phyloP scores from a whole-genome alignment of 2,888 invertebrate species.

The Drosophila acutilabella region DNA sequence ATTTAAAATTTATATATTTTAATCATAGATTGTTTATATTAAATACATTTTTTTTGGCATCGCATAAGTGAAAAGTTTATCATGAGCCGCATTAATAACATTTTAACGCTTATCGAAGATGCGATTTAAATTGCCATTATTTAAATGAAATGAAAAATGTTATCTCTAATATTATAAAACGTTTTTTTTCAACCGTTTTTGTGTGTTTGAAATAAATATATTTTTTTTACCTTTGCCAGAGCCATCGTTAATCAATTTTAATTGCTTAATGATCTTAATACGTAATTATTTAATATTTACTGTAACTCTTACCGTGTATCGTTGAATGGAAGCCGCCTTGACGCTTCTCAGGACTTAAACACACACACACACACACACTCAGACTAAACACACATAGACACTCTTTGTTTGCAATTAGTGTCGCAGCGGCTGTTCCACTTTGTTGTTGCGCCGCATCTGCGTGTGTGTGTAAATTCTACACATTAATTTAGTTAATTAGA shows the following conservation, averaged over 20 bases:
- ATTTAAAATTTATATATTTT: too few relatives aligned
- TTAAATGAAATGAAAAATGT: too few relatives aligned
- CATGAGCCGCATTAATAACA: conserved; percentile 1
- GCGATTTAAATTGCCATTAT: neutral
- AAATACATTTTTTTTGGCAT: too few relatives aligned
- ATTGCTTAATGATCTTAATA: neutral
- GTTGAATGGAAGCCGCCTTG: neutral
- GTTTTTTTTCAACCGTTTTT: neutral
- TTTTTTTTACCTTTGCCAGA: neutral
- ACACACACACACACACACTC: conserved; percentile 3
- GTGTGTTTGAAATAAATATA: neutral
- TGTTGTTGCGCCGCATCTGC: conserved; percentile 63
- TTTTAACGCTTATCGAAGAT: neutral
- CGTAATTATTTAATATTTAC: conserved; percentile 12
- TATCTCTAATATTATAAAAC: too few relatives aligned
- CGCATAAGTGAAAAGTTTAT: neutral
- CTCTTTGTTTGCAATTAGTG: conserved; percentile 77
- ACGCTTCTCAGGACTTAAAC: conserved; percentile 24
- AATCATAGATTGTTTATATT: too few relatives aligned
- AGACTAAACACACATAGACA: conserved; percentile 23
- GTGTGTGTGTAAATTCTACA: conserved; percentile 62
- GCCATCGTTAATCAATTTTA: neutral
- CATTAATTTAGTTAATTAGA: conserved; percentile 80
- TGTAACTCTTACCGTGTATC: neutral
- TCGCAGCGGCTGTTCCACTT: conserved; percentile 76